Evolutionary conservation across 2,797 vertebrate species (phyloP).

Genomic region (Arctocebus calabarensis): DNA sequence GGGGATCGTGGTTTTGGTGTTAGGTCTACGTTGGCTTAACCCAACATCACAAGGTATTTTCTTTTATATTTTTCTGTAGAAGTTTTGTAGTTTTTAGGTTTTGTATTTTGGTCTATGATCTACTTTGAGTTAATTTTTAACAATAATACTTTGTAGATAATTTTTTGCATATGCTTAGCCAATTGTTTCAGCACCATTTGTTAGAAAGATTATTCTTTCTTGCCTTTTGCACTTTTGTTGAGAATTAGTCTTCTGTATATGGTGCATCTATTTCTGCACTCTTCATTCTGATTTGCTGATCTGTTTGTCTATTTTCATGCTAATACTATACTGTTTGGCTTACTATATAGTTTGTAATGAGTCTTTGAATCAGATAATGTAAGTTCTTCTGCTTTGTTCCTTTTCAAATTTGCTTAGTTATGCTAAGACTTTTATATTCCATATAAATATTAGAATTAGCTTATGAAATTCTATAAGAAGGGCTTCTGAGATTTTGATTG

Average conservation of each 20-base stretch:
- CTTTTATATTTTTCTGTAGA: neutral
- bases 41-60: neutral
- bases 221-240: neutral
- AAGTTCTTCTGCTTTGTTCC: neutral
- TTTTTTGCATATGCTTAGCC: neutral
- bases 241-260: neutral
- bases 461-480: neutral
- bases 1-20: neutral
- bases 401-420: neutral
- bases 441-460: neutral
- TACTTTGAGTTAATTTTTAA: slow-evolving; percentile 14
- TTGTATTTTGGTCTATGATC: neutral
- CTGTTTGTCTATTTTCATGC: neutral
- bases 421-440: neutral
- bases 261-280: neutral
- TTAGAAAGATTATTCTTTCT: slow-evolving; percentile 4
- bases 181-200: neutral
- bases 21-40: slow-evolving; percentile 1
- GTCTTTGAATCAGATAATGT: neutral
- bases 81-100: neutral
- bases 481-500: neutral
- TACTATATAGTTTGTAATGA: neutral
- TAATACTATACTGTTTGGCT: neutral
- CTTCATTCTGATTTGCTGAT: slow-evolving; percentile 6
- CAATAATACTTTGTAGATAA: neutral